Percentiles rank a stretch among this genome's conserved stretches.
These are phyloP conservation scores for Arctopsyche grandis DNA, from an alignment of 1,140 invertebrate genomes.

Conservation along the genomic window DNA sequence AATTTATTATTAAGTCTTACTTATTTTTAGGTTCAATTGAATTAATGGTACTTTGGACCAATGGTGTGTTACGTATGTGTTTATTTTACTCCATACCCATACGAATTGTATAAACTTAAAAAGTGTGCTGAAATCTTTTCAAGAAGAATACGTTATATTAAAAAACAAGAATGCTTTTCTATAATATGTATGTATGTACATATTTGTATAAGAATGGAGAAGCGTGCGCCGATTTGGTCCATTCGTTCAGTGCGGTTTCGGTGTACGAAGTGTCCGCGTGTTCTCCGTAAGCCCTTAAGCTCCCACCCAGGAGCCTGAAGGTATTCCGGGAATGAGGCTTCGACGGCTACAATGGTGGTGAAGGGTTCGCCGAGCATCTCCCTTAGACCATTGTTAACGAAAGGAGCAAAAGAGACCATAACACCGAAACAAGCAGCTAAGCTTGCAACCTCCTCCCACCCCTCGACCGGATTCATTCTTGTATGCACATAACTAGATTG, in stretches of 20 bases:
- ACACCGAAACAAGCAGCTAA: neutral
- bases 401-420: neutral
- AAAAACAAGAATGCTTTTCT: neutral
- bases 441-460: neutral
- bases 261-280: constrained; percentile 24
- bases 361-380: constrained; percentile 22
- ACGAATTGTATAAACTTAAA: no score
- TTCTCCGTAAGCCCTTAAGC: constrained; percentile 20
- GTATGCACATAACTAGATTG: neutral
- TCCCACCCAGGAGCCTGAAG: neutral
- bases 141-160: no score
- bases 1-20: no score
- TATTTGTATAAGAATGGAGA: no score
- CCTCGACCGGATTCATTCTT: neutral
- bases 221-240: neutral
- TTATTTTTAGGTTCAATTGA: no score
- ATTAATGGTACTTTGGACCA: no score
- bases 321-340: constrained; percentile 34
- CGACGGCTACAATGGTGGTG: neutral
- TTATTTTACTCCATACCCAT: no score
- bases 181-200: neutral
- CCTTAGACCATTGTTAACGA: neutral
- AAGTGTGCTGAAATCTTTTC: no score
- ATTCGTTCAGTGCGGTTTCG: neutral
- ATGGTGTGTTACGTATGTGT: no score